A percentile compares a stretch with the other conserved stretches of the same genome.
These are phyloP conservation scores for Phoxinus phoxinus DNA, from an alignment of 2,113 vertebrate species.

Conservation along the genomic window DNA sequence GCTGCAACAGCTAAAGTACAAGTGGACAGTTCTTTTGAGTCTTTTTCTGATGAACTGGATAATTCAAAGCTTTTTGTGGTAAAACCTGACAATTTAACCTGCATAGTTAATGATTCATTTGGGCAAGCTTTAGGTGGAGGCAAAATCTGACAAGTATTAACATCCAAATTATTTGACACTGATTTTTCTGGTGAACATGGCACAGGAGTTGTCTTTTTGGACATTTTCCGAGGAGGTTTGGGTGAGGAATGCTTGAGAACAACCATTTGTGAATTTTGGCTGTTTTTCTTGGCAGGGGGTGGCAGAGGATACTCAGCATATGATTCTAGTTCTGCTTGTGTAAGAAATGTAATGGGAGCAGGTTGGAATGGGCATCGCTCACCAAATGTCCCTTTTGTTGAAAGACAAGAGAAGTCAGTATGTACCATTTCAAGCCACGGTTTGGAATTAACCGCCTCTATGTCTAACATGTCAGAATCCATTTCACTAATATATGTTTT, in stretches of 20 bases:
- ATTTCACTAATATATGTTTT: slow-evolving; percentile 20
- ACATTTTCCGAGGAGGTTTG: slow-evolving; percentile 80
- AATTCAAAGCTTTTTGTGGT: slow-evolving; percentile 48
- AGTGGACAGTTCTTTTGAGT: slow-evolving; percentile 36
- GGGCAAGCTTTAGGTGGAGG: slow-evolving; percentile 38
- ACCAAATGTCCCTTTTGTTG: slow-evolving; percentile 37
- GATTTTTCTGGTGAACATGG: slow-evolving; percentile 34
- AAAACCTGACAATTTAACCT: slow-evolving; percentile 53
- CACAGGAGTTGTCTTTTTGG: slow-evolving; percentile 67
- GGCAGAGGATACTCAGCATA: slow-evolving; percentile 71
- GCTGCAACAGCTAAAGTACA: slow-evolving; percentile 31
- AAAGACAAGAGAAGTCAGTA: slow-evolving; percentile 18
- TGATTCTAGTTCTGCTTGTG: slow-evolving; percentile 66
- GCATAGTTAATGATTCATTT: slow-evolving; percentile 57
- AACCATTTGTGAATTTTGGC: slow-evolving; percentile 77
- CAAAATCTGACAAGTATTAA: slow-evolving; percentile 42
- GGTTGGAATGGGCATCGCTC: slow-evolving; percentile 44
- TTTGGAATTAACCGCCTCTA: slow-evolving; percentile 33
- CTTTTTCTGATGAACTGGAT: slow-evolving; percentile 52
- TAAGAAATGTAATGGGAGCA: slow-evolving; percentile 42
- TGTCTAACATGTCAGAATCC: slow-evolving; percentile 30
- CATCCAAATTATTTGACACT: slow-evolving; percentile 19
- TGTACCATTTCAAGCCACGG: slow-evolving; percentile 29
- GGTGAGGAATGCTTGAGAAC: slow-evolving; percentile 80
- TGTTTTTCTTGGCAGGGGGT: slow-evolving; percentile 70